Evolutionary conservation across 2,797 vertebrate genomes (phyloP).

Genomic region (Danio tinwini): DNA sequence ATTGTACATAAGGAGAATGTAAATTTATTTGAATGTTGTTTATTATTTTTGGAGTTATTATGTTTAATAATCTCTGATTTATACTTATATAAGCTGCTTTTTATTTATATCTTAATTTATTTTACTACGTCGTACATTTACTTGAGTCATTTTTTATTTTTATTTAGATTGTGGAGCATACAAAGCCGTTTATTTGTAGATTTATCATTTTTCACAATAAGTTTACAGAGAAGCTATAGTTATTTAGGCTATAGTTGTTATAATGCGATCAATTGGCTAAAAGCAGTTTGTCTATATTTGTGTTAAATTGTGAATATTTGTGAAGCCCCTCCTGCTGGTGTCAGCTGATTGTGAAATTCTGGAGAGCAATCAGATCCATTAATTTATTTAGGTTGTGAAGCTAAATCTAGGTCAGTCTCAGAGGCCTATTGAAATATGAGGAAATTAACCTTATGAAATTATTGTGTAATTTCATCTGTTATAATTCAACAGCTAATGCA

Average conservation of each 20-base stretch:
- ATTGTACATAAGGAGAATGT: background rate
- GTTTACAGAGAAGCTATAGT: background rate
- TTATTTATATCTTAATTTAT: no score
- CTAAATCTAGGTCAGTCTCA: constrained; percentile 56
- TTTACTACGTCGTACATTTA: no score
- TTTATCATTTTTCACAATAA: background rate
- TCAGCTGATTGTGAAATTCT: constrained; percentile 41
- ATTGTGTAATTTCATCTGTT: constrained; percentile 47
- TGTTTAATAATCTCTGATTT: background rate
- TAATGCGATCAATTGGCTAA: background rate
- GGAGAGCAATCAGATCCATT: constrained; percentile 42
- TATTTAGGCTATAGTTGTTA: background rate
- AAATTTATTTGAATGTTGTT: background rate
- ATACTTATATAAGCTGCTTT: background rate
- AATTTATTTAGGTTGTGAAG: constrained; percentile 57
- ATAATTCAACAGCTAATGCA: constrained; percentile 3
- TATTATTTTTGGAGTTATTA: background rate
- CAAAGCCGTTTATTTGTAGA: background rate
- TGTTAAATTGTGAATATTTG: constrained; percentile 34
- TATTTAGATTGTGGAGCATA: background rate
- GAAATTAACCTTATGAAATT: constrained; percentile 56
- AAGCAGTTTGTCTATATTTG: constrained; percentile 32
- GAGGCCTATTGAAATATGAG: constrained; percentile 61
- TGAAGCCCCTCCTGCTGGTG: constrained; percentile 45
- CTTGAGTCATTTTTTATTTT: background rate